These are phyloP conservation scores for Theristicus caerulescens DNA, from an alignment of 2,113 vertebrate species.

Conservation along the genomic window DNA sequence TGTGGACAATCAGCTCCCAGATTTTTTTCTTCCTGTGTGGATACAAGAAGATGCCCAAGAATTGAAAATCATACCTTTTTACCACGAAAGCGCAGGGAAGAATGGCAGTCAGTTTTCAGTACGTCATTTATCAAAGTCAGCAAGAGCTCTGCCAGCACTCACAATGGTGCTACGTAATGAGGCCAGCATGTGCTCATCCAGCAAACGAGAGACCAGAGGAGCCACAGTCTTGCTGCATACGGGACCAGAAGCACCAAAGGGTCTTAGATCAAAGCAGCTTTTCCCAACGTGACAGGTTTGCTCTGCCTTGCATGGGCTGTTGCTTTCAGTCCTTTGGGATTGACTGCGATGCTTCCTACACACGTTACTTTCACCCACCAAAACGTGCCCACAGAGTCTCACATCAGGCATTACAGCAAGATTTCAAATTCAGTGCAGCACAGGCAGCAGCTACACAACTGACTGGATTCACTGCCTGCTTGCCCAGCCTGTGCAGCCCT, in stretches of 20 bases:
- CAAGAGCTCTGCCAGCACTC: not conserved
- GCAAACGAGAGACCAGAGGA: not conserved
- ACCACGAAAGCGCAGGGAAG: not conserved
- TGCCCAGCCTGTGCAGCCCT: not conserved
- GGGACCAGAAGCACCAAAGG: not conserved
- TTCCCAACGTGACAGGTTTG: not conserved
- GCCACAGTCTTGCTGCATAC: not conserved
- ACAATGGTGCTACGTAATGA: not conserved
- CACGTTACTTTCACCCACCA: not conserved
- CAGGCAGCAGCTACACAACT: not conserved
- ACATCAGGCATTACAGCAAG: not conserved
- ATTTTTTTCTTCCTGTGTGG: not conserved
- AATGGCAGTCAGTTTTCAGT: not conserved
- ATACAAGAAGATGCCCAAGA: not conserved
- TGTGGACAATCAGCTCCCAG: not conserved
- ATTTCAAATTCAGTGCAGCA: not conserved
- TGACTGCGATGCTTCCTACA: not conserved
- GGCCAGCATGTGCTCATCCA: not conserved
- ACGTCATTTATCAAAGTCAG: not conserved
- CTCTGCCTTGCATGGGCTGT: not conserved
- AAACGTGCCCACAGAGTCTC: rapidly evolving
- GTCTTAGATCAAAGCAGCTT: not conserved
- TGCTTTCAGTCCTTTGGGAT: not conserved
- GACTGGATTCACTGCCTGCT: not conserved
- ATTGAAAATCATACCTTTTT: not conserved